phyloP scores from a whole-genome alignment of 2,113 vertebrate species.

The Albula goreensis region DNA sequence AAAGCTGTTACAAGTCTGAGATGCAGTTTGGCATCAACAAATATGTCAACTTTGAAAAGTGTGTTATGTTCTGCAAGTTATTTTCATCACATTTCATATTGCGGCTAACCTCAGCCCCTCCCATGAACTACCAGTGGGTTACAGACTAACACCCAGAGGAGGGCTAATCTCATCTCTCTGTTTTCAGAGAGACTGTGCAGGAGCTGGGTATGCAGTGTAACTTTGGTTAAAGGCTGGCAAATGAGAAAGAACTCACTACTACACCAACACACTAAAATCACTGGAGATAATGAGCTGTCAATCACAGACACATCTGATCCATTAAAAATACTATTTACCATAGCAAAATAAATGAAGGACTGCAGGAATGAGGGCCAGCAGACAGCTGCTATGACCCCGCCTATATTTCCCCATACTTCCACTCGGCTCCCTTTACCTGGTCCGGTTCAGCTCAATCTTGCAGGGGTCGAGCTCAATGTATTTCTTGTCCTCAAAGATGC shows the following conservation, averaged over 20 bases:
- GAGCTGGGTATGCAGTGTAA: background rate
- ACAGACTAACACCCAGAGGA: background rate
- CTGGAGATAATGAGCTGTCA: background rate
- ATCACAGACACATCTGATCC: background rate
- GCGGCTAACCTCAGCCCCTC: too few species aligned
- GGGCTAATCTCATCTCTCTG: background rate
- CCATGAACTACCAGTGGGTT: too few species aligned
- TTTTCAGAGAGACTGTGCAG: background rate
- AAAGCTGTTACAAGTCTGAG: too few species aligned
- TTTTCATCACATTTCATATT: too few species aligned
- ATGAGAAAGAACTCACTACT: background rate
- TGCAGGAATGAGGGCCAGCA: constrained; percentile 28
- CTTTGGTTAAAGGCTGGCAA: background rate
- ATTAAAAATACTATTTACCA: background rate
- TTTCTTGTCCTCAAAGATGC: constrained; percentile 88
- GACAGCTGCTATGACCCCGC: constrained; percentile 9
- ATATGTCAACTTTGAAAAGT: too few species aligned
- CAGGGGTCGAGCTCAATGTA: constrained; percentile 87
- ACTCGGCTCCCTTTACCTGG: constrained; percentile 63
- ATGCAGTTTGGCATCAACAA: too few species aligned
- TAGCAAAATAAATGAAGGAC: background rate
- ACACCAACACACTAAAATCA: too few species aligned
- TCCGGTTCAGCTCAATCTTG: constrained; percentile 82
- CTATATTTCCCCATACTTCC: background rate
- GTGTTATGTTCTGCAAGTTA: too few species aligned